Conservation (phyloP, 2,113 vertebrate genomes). For the Melanostigma gelatinosum region DNA sequence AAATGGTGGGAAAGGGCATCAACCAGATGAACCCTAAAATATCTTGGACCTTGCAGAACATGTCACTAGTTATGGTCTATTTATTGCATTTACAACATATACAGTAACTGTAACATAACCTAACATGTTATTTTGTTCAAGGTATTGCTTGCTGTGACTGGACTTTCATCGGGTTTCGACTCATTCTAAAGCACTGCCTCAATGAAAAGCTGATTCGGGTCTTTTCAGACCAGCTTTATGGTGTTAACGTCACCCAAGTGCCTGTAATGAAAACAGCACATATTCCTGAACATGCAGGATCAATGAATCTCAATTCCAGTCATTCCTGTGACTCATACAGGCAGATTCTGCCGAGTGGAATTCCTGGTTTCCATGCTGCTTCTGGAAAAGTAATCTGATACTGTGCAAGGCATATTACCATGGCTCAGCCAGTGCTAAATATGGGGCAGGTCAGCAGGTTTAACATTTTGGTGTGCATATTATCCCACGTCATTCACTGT, state of each 20-base stretch:
- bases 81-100: not conserved
- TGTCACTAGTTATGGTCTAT: not conserved
- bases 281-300: slow-evolving; percentile 20
- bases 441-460: slow-evolving; percentile 1
- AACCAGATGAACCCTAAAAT: slow-evolving; percentile 8
- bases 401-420: not conserved
- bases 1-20: slow-evolving; percentile 38
- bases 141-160: not conserved
- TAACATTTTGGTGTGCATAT: not conserved
- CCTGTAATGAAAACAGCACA: slow-evolving; percentile 24
- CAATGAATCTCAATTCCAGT: slow-evolving; percentile 59
- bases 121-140: not conserved
- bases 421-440: not conserved
- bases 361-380: slow-evolving; percentile 67
- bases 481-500: not conserved
- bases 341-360: slow-evolving; percentile 50
- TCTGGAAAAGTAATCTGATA: slow-evolving; percentile 58
- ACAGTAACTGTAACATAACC: no score
- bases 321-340: slow-evolving; percentile 73
- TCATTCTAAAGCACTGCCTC: not conserved
- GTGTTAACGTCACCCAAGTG: slow-evolving; percentile 26
- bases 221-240: slow-evolving; percentile 27
- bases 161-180: not conserved
- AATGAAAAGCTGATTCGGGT: slow-evolving; percentile 53
- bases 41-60: slow-evolving; percentile 30